Evolutionary conservation across 2,888 invertebrate genomes (phyloP), one percentile per base, ranked within the genome.

Genomic region (Lasioglossum oenotherae): DNA sequence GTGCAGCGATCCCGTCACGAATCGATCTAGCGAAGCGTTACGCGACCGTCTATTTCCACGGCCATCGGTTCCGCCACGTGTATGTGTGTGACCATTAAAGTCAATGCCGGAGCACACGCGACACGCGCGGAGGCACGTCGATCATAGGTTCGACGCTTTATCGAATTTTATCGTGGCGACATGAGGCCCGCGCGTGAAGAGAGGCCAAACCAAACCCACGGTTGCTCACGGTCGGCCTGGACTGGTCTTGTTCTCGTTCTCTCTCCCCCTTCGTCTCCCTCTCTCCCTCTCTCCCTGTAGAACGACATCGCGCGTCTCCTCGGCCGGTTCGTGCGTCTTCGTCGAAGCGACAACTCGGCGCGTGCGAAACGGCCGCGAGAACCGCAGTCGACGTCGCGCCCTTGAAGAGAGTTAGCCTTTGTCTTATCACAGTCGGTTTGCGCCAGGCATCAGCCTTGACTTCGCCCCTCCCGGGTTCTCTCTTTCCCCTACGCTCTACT

Each of bases 351-450:
- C 88, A 85, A 87, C 76, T 77, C 75, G 83, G 86, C 90, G 83
- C 88, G 88, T 85, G 86, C 84, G 88, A 89, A 82, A 82, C 88
- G 76, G 46, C 79, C 81, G 49, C 38, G 60, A 67, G 67, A 67
- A 35, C 74, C 81, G 84, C 81, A 87, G 90, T 84, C 85, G 41
- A 41, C 71, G 90, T 85, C 85, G 86, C 90, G 93, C 93, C 93
- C 94, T 94, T 94, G 93, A 93, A 90, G 92, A 91, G 90, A 92
- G 92, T 92, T 92, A 93, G 93, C 92, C 93, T 94, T 94, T 94
- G 94, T 94, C 93, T 94, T 94, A 95, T 94, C 94, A 93, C 90
- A 91, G 84, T 89, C 86, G 91, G 88, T 90, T 92, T 92, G 87
- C 89, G 90, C 82, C 90, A 86, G 86, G 87, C 91, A 88, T 89